These are phyloP conservation scores for Decapterus maruadsi DNA, from an alignment of 2,797 vertebrate genomes.

Conservation along the genomic window DNA sequence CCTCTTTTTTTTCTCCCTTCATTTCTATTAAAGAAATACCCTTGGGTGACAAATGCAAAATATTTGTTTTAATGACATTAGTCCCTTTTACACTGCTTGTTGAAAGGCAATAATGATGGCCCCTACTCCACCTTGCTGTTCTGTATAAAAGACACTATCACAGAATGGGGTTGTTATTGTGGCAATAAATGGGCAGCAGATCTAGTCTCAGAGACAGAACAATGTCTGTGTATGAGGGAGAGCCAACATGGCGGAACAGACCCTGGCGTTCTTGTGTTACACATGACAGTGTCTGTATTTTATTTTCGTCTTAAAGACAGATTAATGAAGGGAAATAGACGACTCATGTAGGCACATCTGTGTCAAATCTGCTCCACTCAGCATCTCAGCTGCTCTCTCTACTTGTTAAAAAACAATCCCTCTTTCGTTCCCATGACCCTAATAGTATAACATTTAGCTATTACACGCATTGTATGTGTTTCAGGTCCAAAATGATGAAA, in stretches of 20 bases:
- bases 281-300: conserved; percentile 1
- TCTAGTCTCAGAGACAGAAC: too few relatives aligned
- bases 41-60: neutral
- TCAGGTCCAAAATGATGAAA: conserved; percentile 28
- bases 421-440: conserved; percentile 29
- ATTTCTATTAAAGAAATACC: neutral
- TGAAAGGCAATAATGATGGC: too few relatives aligned
- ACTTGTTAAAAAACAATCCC: conserved; percentile 29
- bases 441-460: conserved; percentile 43
- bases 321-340: conserved; percentile 16
- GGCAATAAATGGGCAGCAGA: too few relatives aligned
- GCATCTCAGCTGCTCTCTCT: conserved; percentile 21
- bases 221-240: too few relatives aligned
- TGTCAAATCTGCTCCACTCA: conserved; percentile 9
- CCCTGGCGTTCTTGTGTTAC: too few relatives aligned
- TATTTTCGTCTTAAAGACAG: conserved; percentile 25
- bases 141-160: too few relatives aligned
- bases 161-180: too few relatives aligned
- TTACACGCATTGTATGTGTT: conserved; percentile 43
- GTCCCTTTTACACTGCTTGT: too few relatives aligned
- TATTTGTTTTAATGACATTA: conserved; percentile 6
- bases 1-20: neutral
- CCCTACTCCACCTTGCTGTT: too few relatives aligned
- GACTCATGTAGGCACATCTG: conserved; percentile 7
- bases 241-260: too few relatives aligned